Evolutionary conservation across 2,888 invertebrate species (phyloP), one percentile per base, ranked within the genome.

Genomic region (Thereva nobilitata): DNA sequence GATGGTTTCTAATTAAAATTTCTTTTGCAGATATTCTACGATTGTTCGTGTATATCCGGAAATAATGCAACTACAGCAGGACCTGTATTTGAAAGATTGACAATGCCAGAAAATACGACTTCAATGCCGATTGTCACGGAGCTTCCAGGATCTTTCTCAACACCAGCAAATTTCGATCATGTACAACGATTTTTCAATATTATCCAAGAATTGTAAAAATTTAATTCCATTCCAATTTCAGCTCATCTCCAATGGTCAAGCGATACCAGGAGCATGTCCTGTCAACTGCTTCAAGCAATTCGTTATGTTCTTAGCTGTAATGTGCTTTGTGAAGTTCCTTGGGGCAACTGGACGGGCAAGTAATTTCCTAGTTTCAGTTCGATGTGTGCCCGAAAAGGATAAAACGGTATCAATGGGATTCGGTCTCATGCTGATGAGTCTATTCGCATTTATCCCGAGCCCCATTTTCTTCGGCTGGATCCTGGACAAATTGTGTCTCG

Each of bases 401-500:
- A 89, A 89, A 76, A 84, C 89, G 0, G 86, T 88, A 0, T 87
- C 89, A 1, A 87, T 90, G 84, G 90, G 89, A 40, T 85, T 89
- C 67, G 85, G 87, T 37, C 81, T 89, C 71, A 87, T 86, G 76
- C 82, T 89, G 72, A 85, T 88, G 83, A 88, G 88, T 70, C 80
- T 89, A 66, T 86, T 89, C 72, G 88, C 89, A 7, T 89, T 90
- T 74, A 87, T 91, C 72, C 91, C 91, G 0, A 88, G 89, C 55
- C 91, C 91, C 0, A 89, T 92, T 71, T 82, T 91, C 67, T 90
- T 90, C 74, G 91, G 91, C 64, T 87, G 86, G 73, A 85, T 91
- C 64, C 84, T 91, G 73, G 80, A 81, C 73, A 75, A 75, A 45
- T 84, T 88, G 5, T 90, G 90, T 73, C 76, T 89, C 37, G 87